A percentile compares a stretch with the other conserved stretches of the same genome.
phyloP scores from a whole-genome alignment of 2,113 vertebrate genomes.

The Pseudolaguvia tuberculata region DNA sequence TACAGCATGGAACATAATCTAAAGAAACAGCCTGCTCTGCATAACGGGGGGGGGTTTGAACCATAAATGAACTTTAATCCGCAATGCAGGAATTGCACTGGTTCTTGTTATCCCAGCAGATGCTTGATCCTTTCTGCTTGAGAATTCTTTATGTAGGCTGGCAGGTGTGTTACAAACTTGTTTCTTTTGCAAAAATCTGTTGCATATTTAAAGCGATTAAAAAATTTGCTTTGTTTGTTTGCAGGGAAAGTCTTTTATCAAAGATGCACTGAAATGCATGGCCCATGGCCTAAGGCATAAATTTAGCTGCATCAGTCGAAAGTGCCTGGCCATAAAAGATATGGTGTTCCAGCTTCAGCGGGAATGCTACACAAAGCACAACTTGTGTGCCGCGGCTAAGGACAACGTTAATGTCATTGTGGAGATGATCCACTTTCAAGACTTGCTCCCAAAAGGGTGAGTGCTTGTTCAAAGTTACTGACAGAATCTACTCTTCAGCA shows the following conservation, averaged over 20 bases:
- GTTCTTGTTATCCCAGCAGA: constrained; percentile 20
- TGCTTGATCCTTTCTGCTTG: background rate
- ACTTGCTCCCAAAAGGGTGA: constrained; percentile 95
- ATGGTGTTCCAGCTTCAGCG: constrained; percentile 97
- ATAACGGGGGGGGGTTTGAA: constrained; percentile 32
- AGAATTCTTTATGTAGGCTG: background rate
- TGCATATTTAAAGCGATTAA: background rate
- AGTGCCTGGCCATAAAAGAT: constrained; percentile 95
- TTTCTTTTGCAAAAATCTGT: background rate
- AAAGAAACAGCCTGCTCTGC: constrained; percentile 49
- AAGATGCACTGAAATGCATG: constrained; percentile 95
- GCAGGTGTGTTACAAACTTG: background rate
- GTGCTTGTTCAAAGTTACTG: constrained; percentile 48
- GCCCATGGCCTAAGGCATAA: constrained; percentile 91
- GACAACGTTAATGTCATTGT: constrained; percentile 92
- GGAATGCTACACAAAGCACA: constrained; percentile 94
- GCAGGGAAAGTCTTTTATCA: constrained; percentile 98
- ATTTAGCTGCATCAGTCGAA: constrained; percentile 97
- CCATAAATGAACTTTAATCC: constrained; percentile 25
- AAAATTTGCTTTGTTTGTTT: constrained; percentile 32
- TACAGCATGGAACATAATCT: constrained; percentile 44
- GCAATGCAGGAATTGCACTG: background rate
- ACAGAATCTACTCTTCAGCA: background rate
- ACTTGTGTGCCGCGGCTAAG: constrained; percentile 92
- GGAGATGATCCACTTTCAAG: constrained; percentile 98